These are phyloP conservation scores for Xenopus laevis DNA, from an alignment of 2,113 vertebrate species.

Conservation along the genomic window DNA sequence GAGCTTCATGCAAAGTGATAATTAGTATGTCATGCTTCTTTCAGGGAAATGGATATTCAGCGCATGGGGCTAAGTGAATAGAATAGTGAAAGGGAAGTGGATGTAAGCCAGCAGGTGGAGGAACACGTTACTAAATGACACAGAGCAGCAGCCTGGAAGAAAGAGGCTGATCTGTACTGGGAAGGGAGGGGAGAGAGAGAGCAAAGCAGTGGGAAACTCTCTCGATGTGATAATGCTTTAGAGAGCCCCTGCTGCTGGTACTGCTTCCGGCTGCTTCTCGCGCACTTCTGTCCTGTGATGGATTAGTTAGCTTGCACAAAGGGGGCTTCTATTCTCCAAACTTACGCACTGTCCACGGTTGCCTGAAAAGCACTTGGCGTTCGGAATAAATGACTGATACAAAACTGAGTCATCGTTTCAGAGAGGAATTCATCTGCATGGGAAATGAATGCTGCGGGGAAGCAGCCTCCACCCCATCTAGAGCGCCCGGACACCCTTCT, in stretches of 20 bases:
- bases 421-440: slow-evolving; percentile 64
- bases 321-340: slow-evolving; percentile 33
- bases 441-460: slow-evolving; percentile 83
- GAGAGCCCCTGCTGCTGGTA: slow-evolving; percentile 41
- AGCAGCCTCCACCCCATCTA: slow-evolving; percentile 67
- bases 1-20: neutral
- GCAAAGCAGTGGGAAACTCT: slow-evolving; percentile 42
- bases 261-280: slow-evolving; percentile 34
- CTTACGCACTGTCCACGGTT: slow-evolving; percentile 30
- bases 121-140: slow-evolving; percentile 46
- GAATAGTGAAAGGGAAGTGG: slow-evolving; percentile 19
- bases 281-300: slow-evolving; percentile 41
- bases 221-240: slow-evolving; percentile 42
- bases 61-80: slow-evolving; percentile 23
- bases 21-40: neutral
- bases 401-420: slow-evolving; percentile 62
- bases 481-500: slow-evolving; percentile 76
- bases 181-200: slow-evolving; percentile 26
- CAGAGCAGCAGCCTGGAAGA: slow-evolving; percentile 33
- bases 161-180: slow-evolving; percentile 34
- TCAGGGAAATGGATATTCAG: slow-evolving; percentile 7
- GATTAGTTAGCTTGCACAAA: slow-evolving; percentile 36
- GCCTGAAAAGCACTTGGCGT: slow-evolving; percentile 37
- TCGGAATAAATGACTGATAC: slow-evolving; percentile 64
- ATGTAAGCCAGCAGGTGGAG: slow-evolving; percentile 51